Base-by-base conservation (phyloP, 2,797 vertebrate genomes). In the Schizopygopsis pylzovi region DNA sequence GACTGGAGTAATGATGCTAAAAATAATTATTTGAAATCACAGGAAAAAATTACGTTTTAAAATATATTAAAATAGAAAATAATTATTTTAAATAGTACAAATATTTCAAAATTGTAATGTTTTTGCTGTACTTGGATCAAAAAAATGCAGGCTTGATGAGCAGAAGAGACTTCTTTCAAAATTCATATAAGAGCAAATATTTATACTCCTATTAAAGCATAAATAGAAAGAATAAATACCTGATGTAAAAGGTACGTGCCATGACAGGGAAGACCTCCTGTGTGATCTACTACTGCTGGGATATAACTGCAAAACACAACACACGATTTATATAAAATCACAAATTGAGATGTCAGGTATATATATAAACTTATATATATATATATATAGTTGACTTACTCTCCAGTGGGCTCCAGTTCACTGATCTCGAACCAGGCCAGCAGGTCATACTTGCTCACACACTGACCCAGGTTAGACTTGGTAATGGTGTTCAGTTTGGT, bases 401-500 rank as follows among this genome's bases (percentile, higher is more conserved):
- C 98, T 95, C 98, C 98, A 0, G 98, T 99, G n/a, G 98, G 97
- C 93, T 99, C 98, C 95, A 99, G 92, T 86, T 99, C 98, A 16
- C 98, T 99, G 95, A 99, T 99, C 95, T 99, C 98, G 92, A 99
- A 99, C 98, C 98, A 99, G 79, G 99, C 97, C 56, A 99, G 95
- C 81, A 99, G 97, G 89, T 99, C 98, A 0, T 99, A 99, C 89
- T 99, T 99, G 97, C 97, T 99, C 94, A 99, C 95, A 33, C 98
- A 99, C 90, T 99, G 98, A 85, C 98, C 97, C 91, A 98, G 92
- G 94, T 95, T 98, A 83, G 97, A 96, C 93, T 99, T 99, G 93
- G 95, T 98, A 95, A 99, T 93, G 25, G 98, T 96, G 90, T 99
- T 99, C 86, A 99, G 92, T 89, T 98, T 98, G 80, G 98, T 98